These are phyloP conservation scores for Protobothrops flavoviridis DNA, from an alignment of 2,113 vertebrate genomes.

Conservation along the genomic window DNA sequence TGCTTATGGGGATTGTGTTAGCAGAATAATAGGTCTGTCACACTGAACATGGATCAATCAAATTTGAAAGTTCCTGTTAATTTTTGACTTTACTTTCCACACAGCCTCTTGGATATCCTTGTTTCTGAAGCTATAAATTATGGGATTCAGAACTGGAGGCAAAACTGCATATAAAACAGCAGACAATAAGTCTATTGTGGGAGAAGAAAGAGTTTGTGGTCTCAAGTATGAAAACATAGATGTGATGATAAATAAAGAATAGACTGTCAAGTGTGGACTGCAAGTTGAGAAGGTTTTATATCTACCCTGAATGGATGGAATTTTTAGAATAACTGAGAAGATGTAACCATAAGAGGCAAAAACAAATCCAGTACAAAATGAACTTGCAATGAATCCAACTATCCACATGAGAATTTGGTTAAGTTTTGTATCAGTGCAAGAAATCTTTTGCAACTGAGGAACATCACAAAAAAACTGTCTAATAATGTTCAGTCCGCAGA, in stretches of 20 bases:
- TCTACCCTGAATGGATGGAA: not conserved
- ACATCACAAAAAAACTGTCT: not conserved
- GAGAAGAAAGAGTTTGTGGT: not conserved
- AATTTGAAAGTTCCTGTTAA: no score
- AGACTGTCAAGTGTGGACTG: slow-evolving; percentile 3
- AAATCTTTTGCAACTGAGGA: not conserved
- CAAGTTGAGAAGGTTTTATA: slow-evolving; percentile 1
- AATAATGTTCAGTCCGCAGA: not conserved
- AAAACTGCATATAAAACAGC: not conserved
- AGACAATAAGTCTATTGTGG: not conserved
- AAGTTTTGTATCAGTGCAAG: not conserved
- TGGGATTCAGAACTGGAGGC: not conserved
- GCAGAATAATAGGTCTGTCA: no score
- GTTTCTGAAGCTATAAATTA: not conserved
- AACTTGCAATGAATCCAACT: not conserved
- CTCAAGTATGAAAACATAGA: slow-evolving; percentile 9
- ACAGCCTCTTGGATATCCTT: not conserved
- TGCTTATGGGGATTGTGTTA: no score
- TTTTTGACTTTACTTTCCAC: not conserved
- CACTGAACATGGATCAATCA: no score
- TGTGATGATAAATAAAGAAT: not conserved
- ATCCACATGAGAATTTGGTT: not conserved
- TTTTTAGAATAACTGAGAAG: not conserved
- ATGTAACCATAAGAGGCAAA: not conserved
- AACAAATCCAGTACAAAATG: not conserved